These are phyloP conservation scores for Argentina silus DNA, from an alignment of 2,797 vertebrate species.

Conservation along the genomic window DNA sequence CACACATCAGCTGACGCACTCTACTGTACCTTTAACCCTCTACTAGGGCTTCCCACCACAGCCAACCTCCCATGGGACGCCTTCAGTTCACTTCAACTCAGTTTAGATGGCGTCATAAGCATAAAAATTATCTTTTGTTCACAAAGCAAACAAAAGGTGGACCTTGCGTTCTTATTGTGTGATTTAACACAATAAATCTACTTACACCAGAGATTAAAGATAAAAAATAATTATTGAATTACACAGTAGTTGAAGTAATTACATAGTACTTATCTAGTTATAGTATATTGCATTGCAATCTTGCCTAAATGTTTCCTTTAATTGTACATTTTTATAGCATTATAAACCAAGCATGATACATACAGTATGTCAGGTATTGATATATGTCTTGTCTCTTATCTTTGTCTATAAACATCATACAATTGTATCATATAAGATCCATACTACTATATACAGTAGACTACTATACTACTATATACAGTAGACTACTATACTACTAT, in stretches of 20 bases:
- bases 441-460: too few relatives aligned
- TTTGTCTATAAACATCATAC: too few relatives aligned
- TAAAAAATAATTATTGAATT: background rate
- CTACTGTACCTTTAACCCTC: conserved; percentile 70
- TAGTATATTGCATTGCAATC: too few relatives aligned
- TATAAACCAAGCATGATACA: too few relatives aligned
- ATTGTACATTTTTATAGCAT: too few relatives aligned
- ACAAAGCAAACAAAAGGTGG: background rate
- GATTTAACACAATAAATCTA: too few relatives aligned
- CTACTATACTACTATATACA: too few relatives aligned
- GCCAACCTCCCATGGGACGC: conserved; percentile 30
- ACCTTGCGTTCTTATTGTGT: background rate
- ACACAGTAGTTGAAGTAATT: too few relatives aligned
- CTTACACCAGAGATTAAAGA: background rate
- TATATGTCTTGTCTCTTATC: too few relatives aligned
- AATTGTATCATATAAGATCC: background rate
- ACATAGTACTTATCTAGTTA: too few relatives aligned
- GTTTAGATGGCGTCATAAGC: background rate
- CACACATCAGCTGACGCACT: conserved; percentile 69
- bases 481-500: too few relatives aligned
- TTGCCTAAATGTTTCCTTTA: too few relatives aligned
- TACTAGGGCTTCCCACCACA: conserved; percentile 57
- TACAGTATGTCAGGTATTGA: background rate
- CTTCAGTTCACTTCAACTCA: conserved; percentile 17
- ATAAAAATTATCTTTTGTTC: background rate